Evolutionary conservation across 2,888 invertebrate genomes (phyloP), one percentile per base, ranked within the genome.

Genomic region (Harpalus rufipes): DNA sequence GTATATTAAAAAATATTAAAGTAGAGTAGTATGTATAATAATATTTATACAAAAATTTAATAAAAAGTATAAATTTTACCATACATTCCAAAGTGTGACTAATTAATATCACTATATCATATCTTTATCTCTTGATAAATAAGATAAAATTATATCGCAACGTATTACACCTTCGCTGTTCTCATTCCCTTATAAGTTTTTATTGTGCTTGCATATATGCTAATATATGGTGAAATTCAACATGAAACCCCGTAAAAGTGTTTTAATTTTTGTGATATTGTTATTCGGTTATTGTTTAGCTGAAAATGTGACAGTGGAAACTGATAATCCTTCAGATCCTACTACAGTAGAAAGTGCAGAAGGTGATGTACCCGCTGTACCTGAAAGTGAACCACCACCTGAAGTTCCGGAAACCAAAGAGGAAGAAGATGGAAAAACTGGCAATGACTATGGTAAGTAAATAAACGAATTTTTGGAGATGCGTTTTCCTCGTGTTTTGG

Each of bases 81-180:
- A 39, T 7, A 68, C 68, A 78, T 78, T 78, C 78, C 78, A 58
- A 6, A 25, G 10, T 25, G 14, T 78, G 78, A 78, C 7, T 78
- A 78, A 78, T 78, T 78, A 32, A 58, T 32, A 58, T 58, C 78
- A 32, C 74, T 18, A 74, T 44, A 56, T 41, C 44, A 74, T 74
- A 44, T 74, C 39, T 21, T 78, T 58, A 58, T 58, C 58, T 78
- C 6, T n/a, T 58, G 78, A 78, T 78, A 78, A 78, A 58, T 58
- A 78, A 78, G 58, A 58, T 58, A 58, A 78, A 78, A 21, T 41
- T 56, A 78, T 58, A 78, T 58, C 58, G 78, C 58, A 78, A 58
- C 25, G 78, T 58, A 14, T 56, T 12, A 21, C 14, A 76, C 78
- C 44, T 12, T 72, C 18, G 8, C 8, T 41, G 10, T 16, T 59